Evolutionary conservation across 2,113 vertebrate genomes (phyloP), one percentile per base, ranked within the genome.

Genomic region (Callorhinus ursinus): DNA sequence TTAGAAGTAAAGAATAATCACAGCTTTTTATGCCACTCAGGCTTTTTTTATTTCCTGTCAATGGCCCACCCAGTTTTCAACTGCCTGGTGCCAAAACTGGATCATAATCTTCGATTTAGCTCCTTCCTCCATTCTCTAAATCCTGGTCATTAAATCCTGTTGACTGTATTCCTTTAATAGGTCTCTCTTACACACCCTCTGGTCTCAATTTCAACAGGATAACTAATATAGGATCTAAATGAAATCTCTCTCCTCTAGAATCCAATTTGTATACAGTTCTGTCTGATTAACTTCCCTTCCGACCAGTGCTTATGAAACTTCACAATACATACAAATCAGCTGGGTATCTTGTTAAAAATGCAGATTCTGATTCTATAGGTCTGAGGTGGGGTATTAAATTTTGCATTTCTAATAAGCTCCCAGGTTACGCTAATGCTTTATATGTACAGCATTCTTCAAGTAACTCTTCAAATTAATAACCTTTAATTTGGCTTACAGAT

Each of bases 1-100:
- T 63, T 79, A 77, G 9, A 15, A 92, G n/a, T 92, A 83, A 95
- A 93, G 51, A 93, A 95, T 88, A 96, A 96, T 46, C 74, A 88
- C 9, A 84, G 88, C 28, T 95, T 94, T 96, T 90, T 81, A 95
- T 90, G 77, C 31, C 76, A 90, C 22, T 31, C 49, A 91, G 57
- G 51, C 42, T 87, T 77, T 49, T 97, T 57, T 95, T 94, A 97
- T 84, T 95, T 97, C 76, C 88, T 94, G 28, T 85, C 51, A 94
- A 76, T 72, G 88, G 84, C 24, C 93, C 72, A 96, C 72, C 63
- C 76, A 96, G 69, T 94, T 92, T 96, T 94, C 84, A 95, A 88
- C 18, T 90, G 80, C 67, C 79, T 46, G 71, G 36, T 77, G 65
- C 57, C 81, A 95, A 92, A 96, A 93, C 28, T 21, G 80, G 36